Conservation (phyloP, 2,113 vertebrate genomes). For the Glareola pratincola region DNA sequence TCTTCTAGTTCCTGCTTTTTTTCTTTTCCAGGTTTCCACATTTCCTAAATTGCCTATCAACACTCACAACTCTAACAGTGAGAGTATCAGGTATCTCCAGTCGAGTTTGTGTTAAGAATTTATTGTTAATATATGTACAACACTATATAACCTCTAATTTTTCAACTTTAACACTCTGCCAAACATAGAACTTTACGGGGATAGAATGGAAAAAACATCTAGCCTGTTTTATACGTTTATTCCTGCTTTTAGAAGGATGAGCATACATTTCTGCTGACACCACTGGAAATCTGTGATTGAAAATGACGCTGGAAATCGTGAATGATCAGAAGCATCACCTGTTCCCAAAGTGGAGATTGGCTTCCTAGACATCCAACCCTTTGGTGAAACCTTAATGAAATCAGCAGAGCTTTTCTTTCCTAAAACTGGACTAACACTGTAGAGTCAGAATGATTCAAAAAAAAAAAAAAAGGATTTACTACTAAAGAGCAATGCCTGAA, state of each 20-base stretch:
- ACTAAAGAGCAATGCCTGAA: not conserved
- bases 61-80: not conserved
- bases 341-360: not conserved
- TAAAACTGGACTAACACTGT: not conserved
- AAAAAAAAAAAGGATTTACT: not conserved
- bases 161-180: not conserved
- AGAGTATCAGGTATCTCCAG: not conserved
- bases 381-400: not conserved
- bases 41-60: not conserved
- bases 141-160: not conserved
- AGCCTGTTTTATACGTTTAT: not conserved
- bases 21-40: not conserved
- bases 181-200: not conserved
- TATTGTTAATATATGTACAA: not conserved
- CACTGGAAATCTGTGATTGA: not conserved
- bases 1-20: not conserved
- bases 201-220: not conserved
- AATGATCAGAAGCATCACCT: not conserved
- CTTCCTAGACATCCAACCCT: not conserved
- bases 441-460: not conserved
- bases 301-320: not conserved
- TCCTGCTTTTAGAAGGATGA: not conserved
- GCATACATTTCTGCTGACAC: not conserved
- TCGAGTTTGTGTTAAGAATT: not conserved
- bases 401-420: not conserved